Evolutionary conservation across 1,140 invertebrate genomes (phyloP).

Genomic region (Drosophila sechellia): DNA sequence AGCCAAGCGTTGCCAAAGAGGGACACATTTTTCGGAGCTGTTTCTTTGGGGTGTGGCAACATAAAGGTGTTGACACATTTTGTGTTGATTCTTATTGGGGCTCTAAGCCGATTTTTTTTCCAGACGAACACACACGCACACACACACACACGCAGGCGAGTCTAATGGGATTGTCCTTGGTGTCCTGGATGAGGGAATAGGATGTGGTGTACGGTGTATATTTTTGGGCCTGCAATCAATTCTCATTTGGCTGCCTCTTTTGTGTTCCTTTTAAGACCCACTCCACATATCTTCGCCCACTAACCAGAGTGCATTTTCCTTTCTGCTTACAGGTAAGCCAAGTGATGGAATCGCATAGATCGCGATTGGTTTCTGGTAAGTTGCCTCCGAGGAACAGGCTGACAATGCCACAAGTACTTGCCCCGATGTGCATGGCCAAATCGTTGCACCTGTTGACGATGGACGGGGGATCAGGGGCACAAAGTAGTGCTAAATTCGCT

Average conservation of each 20-base stretch:
- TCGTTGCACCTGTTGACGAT: constrained; percentile 38
- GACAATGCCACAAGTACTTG: constrained; percentile 31
- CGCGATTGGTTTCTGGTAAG: constrained; percentile 38
- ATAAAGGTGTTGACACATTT: constrained; percentile 81
- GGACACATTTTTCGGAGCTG: constrained; percentile 45
- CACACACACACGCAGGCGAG: constrained; percentile 10
- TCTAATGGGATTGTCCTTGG: constrained; percentile 33
- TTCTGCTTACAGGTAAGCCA: constrained; percentile 60
- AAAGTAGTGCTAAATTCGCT: constrained; percentile 19
- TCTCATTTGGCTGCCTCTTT: constrained; percentile 67
- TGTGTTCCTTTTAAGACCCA: constrained; percentile 19
- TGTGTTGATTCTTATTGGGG: constrained; percentile 63
- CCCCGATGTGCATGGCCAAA: constrained; percentile 32
- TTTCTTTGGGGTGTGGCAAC: constrained; percentile 63
- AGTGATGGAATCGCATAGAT: constrained; percentile 21
- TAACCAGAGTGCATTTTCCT: constrained; percentile 28
- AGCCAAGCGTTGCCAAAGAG: constrained; percentile 32
- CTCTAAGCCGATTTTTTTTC: constrained; percentile 71
- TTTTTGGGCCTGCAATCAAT: constrained; percentile 62
- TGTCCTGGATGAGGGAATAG: constrained; percentile 5
- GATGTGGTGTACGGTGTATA: constrained; percentile 10
- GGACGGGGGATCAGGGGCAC: neutral
- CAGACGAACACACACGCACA: constrained; percentile 10
- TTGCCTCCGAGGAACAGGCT: constrained; percentile 21
- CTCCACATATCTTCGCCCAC: constrained; percentile 4